Conservation (phyloP, 2,888 invertebrate species). For the Leptinotarsa tumamoca region DNA sequence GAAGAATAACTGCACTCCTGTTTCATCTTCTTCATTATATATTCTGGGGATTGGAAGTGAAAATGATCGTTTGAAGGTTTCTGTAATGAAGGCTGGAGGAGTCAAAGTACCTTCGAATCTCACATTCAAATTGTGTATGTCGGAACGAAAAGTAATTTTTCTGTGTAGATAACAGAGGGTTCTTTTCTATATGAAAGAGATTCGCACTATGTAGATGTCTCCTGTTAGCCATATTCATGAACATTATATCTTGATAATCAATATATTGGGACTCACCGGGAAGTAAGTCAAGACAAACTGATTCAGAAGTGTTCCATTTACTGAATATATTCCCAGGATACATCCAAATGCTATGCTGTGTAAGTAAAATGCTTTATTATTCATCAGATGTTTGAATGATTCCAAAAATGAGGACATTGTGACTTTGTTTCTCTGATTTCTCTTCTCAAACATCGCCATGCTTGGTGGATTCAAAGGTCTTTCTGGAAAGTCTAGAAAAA, state of each 20-base stretch:
- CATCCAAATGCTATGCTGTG: slow-evolving; percentile 84
- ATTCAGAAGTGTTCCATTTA: slow-evolving; percentile 92
- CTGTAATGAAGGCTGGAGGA: too few relatives aligned
- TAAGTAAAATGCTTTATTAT: neutral
- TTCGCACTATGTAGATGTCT: too few relatives aligned
- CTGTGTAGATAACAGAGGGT: too few relatives aligned
- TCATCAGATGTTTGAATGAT: neutral
- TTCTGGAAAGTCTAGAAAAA: slow-evolving; percentile 70
- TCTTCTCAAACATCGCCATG: slow-evolving; percentile 68
- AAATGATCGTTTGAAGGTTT: too few relatives aligned
- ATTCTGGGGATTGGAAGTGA: too few relatives aligned
- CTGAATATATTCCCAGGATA: slow-evolving; percentile 95
- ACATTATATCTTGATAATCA: neutral
- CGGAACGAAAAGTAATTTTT: too few relatives aligned
- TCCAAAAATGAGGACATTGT: neutral
- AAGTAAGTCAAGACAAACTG: slow-evolving; percentile 85
- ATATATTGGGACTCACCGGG: slow-evolving; percentile 67
- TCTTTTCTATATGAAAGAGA: too few relatives aligned
- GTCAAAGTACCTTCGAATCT: too few relatives aligned
- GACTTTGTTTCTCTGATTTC: neutral
- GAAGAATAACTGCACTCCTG: too few relatives aligned
- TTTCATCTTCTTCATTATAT: too few relatives aligned
- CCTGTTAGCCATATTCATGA: neutral
- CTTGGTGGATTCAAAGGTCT: slow-evolving; percentile 72
- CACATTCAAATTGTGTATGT: too few relatives aligned